Evolutionary conservation across 1,140 invertebrate genomes (phyloP), one percentile per base, ranked within the genome.

Genomic region (Zaprionus kolodkinae): DNA sequence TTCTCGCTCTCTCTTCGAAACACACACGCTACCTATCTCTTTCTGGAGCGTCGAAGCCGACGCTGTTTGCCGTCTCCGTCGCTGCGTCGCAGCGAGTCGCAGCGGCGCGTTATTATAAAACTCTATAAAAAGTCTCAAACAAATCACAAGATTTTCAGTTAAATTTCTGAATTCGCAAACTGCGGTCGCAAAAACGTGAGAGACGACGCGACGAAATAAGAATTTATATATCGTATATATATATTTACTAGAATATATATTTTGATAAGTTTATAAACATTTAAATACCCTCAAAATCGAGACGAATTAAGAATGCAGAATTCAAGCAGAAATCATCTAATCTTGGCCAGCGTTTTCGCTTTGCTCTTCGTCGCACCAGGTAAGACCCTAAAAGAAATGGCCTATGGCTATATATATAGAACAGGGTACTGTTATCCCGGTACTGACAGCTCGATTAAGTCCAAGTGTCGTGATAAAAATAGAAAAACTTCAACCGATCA

Each of bases 81-180:
- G 78, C 73, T n/a, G n/a, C 40, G 73, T 61, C 55, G 67, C 66
- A 55, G 69, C 64, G 40, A 67, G 61, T 43, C 60, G 50, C 36
- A 67, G 40, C 40, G 21, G 40, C 40, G 40, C 40, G 64, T 57
- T 72, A 59, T 57, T 66, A 50, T 64, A 76, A 87, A 78, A 78
- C 72, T 84, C 76, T 91, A 91, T 91, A 91, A 90, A 91, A 91
- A 84, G 75, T 91, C 86, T 87, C 77, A 87, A 87, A 78, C 82
- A 89, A 91, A 90, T 91, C 85, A 90, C 64, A 90, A 90, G 86
- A 91, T 91, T 91, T 91, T 91, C 90, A 91, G 90, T 91, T 91
- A 78, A 91, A 81, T 84, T 91, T 81, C 62, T 67, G 86, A 91
- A 91, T 87, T 91, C 67, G 72, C 72, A 81, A 90, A 79, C 67